phyloP scores from a whole-genome alignment of 2,113 vertebrate genomes.

The Boleophthalmus pectinirostris region DNA sequence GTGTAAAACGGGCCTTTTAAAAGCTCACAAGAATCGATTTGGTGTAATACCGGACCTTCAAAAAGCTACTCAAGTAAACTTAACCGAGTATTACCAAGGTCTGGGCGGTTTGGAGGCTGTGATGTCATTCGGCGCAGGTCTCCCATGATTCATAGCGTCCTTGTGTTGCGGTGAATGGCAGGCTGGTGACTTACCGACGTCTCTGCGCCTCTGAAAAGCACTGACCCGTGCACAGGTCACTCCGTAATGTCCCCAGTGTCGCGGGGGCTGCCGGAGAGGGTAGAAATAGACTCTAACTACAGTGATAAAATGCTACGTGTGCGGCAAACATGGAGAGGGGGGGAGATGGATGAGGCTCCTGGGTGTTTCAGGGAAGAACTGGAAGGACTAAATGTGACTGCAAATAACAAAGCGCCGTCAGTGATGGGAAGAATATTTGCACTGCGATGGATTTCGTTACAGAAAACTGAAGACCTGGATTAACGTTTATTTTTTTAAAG shows the following conservation, averaged over 20 bases:
- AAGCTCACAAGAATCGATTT: no score
- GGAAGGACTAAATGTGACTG: not conserved
- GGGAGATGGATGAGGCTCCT: not conserved
- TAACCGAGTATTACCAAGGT: no score
- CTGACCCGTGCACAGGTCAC: constrained; percentile 47
- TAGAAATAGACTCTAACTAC: constrained; percentile 21
- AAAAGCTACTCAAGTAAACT: no score
- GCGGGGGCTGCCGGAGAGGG: constrained; percentile 3
- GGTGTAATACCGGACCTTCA: no score
- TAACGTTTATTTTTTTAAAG: no score
- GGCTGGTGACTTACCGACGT: constrained; percentile 41
- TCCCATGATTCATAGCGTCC: constrained; percentile 44
- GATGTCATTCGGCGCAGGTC: constrained; percentile 27
- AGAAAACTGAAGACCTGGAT: no score
- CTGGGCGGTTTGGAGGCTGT: not conserved
- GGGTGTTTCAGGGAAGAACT: not conserved
- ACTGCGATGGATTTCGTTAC: no score
- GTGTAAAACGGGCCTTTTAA: no score
- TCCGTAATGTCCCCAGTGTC: constrained; percentile 11
- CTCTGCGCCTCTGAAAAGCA: constrained; percentile 24
- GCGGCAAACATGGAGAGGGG: not conserved
- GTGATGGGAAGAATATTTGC: no score
- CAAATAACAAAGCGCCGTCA: not conserved
- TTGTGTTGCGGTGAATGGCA: constrained; percentile 51
- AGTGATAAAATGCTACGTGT: constrained; percentile 22